These are phyloP conservation scores for Nasonia longicornis DNA, from an alignment of 1,140 invertebrate species.

Conservation along the genomic window DNA sequence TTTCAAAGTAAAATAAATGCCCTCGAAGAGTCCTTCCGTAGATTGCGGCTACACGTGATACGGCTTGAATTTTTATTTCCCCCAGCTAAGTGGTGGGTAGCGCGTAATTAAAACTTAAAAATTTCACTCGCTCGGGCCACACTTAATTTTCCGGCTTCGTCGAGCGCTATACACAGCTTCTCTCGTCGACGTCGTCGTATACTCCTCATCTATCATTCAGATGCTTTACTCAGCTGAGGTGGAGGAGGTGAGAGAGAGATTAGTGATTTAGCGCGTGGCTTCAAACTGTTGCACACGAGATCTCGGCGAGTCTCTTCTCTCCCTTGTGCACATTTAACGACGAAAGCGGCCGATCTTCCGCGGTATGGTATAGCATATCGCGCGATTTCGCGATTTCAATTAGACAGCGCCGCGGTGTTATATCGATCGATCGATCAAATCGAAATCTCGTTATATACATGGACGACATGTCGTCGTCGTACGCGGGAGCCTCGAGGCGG, in stretches of 20 bases:
- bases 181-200: not conserved
- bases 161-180: not conserved
- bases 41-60: no score
- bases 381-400: not conserved
- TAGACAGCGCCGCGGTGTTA: not conserved
- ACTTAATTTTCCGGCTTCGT: not conserved
- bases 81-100: not conserved
- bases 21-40: no score
- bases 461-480: not conserved
- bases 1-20: not conserved
- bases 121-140: not conserved
- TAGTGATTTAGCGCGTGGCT: conserved; percentile 30
- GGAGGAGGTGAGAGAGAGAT: conserved; percentile 17
- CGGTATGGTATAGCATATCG: not conserved
- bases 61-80: no score
- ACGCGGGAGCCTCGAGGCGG: not conserved
- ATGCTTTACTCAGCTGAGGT: not conserved
- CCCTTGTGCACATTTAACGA: not conserved
- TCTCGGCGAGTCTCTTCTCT: not conserved
- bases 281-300: not conserved
- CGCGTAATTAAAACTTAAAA: conserved; percentile 14
- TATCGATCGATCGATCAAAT: not conserved
- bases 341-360: not conserved
- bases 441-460: not conserved
- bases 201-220: conserved; percentile 41